Conservation (phyloP, 2,797 vertebrate genomes). For the Eospalax fontanierii region DNA sequence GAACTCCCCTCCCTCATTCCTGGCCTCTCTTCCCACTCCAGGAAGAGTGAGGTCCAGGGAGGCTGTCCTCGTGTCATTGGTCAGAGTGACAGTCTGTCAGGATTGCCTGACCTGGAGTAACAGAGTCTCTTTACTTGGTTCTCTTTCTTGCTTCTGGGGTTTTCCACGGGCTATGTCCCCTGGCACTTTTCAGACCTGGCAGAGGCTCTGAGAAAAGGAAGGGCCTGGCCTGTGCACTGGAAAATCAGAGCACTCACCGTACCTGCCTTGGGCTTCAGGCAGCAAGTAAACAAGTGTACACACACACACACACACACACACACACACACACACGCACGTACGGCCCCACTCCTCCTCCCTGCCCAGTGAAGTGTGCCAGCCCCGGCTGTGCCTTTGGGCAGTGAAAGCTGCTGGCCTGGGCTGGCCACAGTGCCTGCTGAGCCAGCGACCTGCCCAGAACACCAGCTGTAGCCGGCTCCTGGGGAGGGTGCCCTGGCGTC, state of each 20-base stretch:
- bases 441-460: neutral
- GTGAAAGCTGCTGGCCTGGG: neutral
- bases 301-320: neutral
- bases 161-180: neutral
- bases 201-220: neutral
- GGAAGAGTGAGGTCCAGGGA: neutral
- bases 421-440: neutral
- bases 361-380: neutral
- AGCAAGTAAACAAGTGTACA: neutral
- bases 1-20: neutral
- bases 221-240: neutral
- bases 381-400: conserved; percentile 21
- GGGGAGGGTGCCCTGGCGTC: fast-evolving
- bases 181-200: neutral
- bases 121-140: neutral
- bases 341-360: neutral
- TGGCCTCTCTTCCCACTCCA: neutral
- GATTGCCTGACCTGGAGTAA: neutral
- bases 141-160: neutral
- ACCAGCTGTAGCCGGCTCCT: neutral
- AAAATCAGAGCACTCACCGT: neutral
- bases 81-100: neutral
- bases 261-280: neutral
- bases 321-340: neutral
- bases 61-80: neutral